Percentiles rank a stretch among this genome's conserved stretches.
Evolutionary conservation across 2,113 vertebrate species (phyloP).

Genomic region (Leptocoma aspasia): DNA sequence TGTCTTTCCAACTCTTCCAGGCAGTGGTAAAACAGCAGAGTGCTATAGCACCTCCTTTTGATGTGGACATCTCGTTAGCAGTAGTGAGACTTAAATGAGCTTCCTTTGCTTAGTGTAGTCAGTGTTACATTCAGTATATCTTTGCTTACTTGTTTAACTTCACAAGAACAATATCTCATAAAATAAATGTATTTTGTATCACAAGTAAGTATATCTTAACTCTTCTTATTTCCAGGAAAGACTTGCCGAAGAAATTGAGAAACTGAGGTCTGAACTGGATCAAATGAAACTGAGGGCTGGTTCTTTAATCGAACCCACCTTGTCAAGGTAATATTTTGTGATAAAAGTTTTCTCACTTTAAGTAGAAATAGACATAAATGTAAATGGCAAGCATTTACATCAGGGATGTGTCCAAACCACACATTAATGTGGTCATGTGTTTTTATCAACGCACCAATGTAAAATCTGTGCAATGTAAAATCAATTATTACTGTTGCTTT

Average conservation of each 20-base stretch:
- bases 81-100: neutral
- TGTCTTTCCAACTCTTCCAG: neutral
- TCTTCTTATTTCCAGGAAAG: slow-evolving; percentile 79
- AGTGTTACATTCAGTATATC: neutral
- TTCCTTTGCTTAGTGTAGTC: neutral
- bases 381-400: neutral
- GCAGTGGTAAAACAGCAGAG: neutral
- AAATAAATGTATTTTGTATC: neutral
- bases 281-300: slow-evolving; percentile 90
- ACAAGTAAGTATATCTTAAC: neutral
- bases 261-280: slow-evolving; percentile 91
- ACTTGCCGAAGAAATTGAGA: slow-evolving; percentile 94
- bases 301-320: slow-evolving; percentile 91
- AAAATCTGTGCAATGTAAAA: neutral
- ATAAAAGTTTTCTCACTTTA: neutral
- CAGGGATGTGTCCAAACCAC: neutral
- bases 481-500: neutral
- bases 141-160: neutral
- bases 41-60: neutral
- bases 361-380: neutral
- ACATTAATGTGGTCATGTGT: neutral
- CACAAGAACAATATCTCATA: neutral
- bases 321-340: slow-evolving; percentile 84
- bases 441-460: neutral
- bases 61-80: fast-evolving